Evolutionary conservation across 2,113 vertebrate species (phyloP).

Genomic region (Bettongia penicillata): DNA sequence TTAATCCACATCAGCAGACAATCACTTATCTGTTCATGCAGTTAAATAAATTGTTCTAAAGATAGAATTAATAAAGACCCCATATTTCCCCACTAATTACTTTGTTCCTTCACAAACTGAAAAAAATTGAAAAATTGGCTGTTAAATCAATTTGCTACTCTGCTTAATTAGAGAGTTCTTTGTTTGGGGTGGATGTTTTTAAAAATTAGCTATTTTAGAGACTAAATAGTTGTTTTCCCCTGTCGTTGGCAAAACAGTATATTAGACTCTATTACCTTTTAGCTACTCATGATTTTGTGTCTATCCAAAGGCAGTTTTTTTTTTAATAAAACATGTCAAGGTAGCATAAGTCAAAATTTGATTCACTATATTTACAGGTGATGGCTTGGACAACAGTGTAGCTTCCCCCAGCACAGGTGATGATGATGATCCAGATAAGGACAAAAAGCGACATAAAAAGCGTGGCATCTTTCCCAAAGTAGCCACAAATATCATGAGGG

Average conservation of each 20-base stretch:
- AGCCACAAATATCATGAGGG: conserved; percentile 99
- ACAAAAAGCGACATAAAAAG: conserved; percentile 99
- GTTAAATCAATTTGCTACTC: conserved; percentile 38
- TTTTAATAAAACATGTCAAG: conserved; percentile 86
- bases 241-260: conserved; percentile 72
- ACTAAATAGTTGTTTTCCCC: conserved; percentile 73
- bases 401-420: conserved; percentile 99
- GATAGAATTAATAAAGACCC: conserved; percentile 58
- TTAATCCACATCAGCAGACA: conserved; percentile 44
- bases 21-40: conserved; percentile 33
- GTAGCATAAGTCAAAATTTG: conserved; percentile 90
- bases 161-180: conserved; percentile 26
- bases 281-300: conserved; percentile 84
- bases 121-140: conserved; percentile 40
- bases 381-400: conserved; percentile 99
- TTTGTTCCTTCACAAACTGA: conserved; percentile 53
- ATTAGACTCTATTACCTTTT: conserved; percentile 83
- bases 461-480: conserved; percentile 99
- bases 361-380: conserved; percentile 95
- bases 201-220: conserved; percentile 70
- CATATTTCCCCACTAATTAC: conserved; percentile 46
- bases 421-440: conserved; percentile 99
- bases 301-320: conserved; percentile 85
- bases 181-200: conserved; percentile 65
- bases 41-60: conserved; percentile 61